phyloP scores from a whole-genome alignment of 2,797 vertebrate genomes.

The Xiphorhynchus erythropygius region DNA sequence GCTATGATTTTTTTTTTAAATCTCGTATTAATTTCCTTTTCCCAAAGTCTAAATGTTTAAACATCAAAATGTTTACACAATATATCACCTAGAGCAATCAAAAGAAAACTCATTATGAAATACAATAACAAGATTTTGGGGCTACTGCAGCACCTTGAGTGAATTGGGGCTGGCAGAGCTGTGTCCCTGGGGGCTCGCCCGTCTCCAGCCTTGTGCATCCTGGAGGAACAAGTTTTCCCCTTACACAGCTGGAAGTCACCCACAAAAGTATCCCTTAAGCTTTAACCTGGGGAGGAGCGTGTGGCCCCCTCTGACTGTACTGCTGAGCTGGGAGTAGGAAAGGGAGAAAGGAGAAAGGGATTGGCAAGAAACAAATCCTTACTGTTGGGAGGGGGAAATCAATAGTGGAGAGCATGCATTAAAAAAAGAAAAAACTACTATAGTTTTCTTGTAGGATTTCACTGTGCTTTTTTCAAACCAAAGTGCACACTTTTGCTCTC shows the following conservation, averaged over 20 bases:
- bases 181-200: fast-evolving
- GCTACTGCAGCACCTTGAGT: not conserved
- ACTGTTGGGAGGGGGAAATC: not conserved
- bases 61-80: not conserved
- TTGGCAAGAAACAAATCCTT: not conserved
- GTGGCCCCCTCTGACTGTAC: not conserved
- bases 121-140: not conserved
- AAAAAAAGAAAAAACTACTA: not conserved
- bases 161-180: not conserved
- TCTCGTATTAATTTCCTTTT: not conserved
- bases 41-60: not conserved
- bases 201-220: not conserved
- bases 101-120: not conserved
- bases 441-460: not conserved
- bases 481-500: not conserved
- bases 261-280: not conserved
- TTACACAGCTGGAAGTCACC: not conserved
- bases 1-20: not conserved
- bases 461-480: not conserved
- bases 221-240: not conserved
- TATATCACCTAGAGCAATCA: not conserved
- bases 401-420: fast-evolving
- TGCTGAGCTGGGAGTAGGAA: not conserved
- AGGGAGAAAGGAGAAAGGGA: not conserved
- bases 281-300: not conserved